These are phyloP conservation scores for Zaprionus taronus DNA, from an alignment of 1,140 invertebrate species.

Conservation along the genomic window DNA sequence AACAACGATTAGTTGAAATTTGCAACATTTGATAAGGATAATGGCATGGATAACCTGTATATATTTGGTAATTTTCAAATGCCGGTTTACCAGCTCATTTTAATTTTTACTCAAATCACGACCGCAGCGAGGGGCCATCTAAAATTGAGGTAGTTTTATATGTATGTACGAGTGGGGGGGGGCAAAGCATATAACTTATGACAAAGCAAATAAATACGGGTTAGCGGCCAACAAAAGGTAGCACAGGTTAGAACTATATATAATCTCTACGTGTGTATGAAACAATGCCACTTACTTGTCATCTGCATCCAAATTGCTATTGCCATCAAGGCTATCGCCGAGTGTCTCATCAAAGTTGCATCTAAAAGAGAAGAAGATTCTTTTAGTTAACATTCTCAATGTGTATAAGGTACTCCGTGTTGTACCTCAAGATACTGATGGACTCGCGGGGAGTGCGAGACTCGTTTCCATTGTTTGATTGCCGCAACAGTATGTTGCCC, in stretches of 20 bases:
- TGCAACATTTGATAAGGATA: background rate
- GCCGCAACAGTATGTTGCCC: conserved; percentile 87
- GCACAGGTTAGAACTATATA: conserved; percentile 23
- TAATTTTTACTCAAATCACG: conserved; percentile 59
- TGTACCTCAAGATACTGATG: conserved; percentile 60
- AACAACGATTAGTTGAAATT: conserved; percentile 19
- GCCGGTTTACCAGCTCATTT: conserved; percentile 48
- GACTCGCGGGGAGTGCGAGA: conserved; percentile 56
- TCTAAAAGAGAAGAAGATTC: conserved; percentile 26
- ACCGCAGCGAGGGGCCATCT: conserved; percentile 67
- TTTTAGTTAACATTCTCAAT: background rate
- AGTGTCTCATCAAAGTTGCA: conserved; percentile 71
- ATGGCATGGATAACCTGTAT: conserved; percentile 66
- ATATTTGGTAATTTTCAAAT: conserved; percentile 52
- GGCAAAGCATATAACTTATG: conserved; percentile 45
- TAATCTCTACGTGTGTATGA: background rate
- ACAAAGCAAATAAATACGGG: conserved; percentile 53
- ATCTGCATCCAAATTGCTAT: conserved; percentile 67
- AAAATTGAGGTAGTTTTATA: conserved; percentile 73
- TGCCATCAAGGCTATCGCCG: conserved; percentile 70
- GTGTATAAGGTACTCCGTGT: background rate
- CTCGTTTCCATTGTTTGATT: conserved; percentile 29
- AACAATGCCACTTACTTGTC: conserved; percentile 53
- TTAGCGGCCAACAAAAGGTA: conserved; percentile 54
- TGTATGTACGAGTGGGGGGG: conserved; percentile 6